Evolutionary conservation across 2,888 invertebrate genomes (phyloP).

Genomic region (Pediacus dermestoides): DNA sequence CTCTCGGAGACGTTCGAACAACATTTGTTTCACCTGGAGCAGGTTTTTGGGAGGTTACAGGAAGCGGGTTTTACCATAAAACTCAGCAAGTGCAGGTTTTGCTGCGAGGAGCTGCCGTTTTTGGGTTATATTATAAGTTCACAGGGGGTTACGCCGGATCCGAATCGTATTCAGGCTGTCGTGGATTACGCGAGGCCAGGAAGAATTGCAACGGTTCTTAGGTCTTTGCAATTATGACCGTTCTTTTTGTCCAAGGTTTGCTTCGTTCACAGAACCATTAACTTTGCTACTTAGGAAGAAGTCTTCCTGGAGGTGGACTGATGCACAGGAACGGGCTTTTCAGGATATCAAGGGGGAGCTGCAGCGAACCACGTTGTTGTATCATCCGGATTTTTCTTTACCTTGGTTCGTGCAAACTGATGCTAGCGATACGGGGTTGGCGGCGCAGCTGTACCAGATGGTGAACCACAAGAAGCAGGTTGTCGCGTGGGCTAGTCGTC

Average conservation of each 20-base stretch:
- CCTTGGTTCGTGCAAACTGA: slow-evolving; percentile 9
- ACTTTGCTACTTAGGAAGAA: slow-evolving; percentile 8
- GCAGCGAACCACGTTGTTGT: slow-evolving; percentile 3
- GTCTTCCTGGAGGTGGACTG: slow-evolving; percentile 7
- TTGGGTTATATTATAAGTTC: slow-evolving; percentile 25
- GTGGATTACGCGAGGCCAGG: slow-evolving; percentile 16
- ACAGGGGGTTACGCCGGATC: slow-evolving; percentile 24
- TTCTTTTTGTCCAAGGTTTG: slow-evolving; percentile 12
- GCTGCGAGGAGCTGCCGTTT: slow-evolving; percentile 19
- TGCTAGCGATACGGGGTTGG: slow-evolving; percentile 10
- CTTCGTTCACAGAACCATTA: slow-evolving; percentile 5
- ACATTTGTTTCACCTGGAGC: slow-evolving; percentile 18
- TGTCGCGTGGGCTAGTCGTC: slow-evolving; percentile 11
- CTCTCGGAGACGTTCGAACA: slow-evolving; percentile 19
- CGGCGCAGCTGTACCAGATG: slow-evolving; percentile 8
- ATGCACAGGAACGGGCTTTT: slow-evolving; percentile 7
- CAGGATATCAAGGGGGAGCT: background rate
- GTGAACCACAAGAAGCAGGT: slow-evolving; percentile 3
- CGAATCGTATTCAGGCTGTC: slow-evolving; percentile 21
- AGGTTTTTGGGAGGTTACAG: slow-evolving; percentile 15
- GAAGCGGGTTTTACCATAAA: slow-evolving; percentile 24
- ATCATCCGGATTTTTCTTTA: slow-evolving; percentile 5
- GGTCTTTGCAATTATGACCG: slow-evolving; percentile 21
- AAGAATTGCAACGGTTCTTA: slow-evolving; percentile 22
- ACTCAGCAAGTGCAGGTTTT: slow-evolving; percentile 26